Percentiles rank a stretch among this genome's conserved stretches.
phyloP scores from a whole-genome alignment of 2,113 vertebrate species.

The Lates calcarifer region DNA sequence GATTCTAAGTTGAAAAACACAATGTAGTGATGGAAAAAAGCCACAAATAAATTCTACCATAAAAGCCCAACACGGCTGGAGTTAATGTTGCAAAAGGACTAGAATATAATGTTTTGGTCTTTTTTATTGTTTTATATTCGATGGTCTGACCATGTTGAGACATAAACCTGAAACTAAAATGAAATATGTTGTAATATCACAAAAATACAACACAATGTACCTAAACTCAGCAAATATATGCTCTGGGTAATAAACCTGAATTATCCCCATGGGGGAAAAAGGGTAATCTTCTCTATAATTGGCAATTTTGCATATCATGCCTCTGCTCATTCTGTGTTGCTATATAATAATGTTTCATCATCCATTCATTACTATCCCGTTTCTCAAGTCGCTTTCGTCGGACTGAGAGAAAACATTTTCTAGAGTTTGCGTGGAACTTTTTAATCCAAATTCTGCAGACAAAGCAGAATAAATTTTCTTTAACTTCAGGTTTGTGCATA shows the following conservation, averaged over 20 bases:
- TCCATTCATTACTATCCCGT: slow-evolving; percentile 6
- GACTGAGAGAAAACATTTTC: background rate
- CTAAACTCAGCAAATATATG: slow-evolving; percentile 5
- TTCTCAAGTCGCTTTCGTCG: background rate
- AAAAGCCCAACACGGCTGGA: background rate
- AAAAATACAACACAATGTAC: background rate
- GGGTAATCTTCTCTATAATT: slow-evolving; percentile 41
- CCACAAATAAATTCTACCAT: background rate
- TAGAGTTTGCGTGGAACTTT: background rate
- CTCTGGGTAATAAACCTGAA: slow-evolving; percentile 44
- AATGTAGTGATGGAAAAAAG: background rate
- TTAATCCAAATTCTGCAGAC: background rate
- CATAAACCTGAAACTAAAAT: background rate
- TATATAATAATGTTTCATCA: slow-evolving; percentile 36
- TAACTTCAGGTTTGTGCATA: background rate
- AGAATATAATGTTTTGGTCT: background rate
- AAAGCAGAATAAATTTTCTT: background rate
- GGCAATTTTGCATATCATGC: slow-evolving; percentile 33
- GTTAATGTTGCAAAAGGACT: background rate
- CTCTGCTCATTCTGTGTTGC: slow-evolving; percentile 11
- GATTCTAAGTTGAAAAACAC: background rate
- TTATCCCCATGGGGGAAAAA: slow-evolving; percentile 8
- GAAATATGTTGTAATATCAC: slow-evolving; percentile 6
- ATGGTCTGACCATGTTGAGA: background rate
- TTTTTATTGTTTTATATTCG: background rate